Evolutionary conservation across 2,113 vertebrate species (phyloP).

Genomic region (Ictalurus punctatus): DNA sequence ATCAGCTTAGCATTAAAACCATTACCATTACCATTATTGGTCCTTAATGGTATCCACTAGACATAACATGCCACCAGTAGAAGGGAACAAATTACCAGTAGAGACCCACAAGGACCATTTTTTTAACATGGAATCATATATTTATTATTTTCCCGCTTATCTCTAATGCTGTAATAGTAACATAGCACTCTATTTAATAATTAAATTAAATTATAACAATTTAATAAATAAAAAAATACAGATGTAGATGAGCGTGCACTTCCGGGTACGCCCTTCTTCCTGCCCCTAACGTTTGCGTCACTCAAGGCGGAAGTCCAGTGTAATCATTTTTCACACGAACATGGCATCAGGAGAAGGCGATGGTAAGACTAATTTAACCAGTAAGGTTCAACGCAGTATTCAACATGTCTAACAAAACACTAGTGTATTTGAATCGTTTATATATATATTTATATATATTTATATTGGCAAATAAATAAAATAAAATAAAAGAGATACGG

Average conservation of each 20-base stretch:
- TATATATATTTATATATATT: too few relatives aligned
- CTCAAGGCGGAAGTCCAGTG: conserved; percentile 52
- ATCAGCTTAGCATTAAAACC: too few relatives aligned
- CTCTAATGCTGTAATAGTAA: neutral
- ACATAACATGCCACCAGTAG: too few relatives aligned
- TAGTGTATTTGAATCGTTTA: too few relatives aligned
- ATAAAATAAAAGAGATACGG: too few relatives aligned
- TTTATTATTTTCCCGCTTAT: neutral
- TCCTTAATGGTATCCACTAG: too few relatives aligned
- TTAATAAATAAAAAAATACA: neutral
- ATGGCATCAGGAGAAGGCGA: conserved; percentile 72
- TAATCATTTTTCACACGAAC: conserved; percentile 56
- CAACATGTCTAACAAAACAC: too few relatives aligned
- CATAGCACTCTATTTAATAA: neutral
- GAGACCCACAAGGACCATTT: too few relatives aligned
- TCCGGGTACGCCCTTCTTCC: conserved; percentile 12
- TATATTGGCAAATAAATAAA: too few relatives aligned
- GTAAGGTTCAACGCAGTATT: too few relatives aligned
- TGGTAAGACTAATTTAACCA: neutral
- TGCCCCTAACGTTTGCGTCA: conserved; percentile 24
- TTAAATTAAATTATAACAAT: neutral
- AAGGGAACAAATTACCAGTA: too few relatives aligned
- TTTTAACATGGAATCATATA: neutral
- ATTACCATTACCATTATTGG: too few relatives aligned
- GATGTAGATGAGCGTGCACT: neutral